phyloP scores from a whole-genome alignment of 2,888 invertebrate genomes.

The Geophilus truncorum region DNA sequence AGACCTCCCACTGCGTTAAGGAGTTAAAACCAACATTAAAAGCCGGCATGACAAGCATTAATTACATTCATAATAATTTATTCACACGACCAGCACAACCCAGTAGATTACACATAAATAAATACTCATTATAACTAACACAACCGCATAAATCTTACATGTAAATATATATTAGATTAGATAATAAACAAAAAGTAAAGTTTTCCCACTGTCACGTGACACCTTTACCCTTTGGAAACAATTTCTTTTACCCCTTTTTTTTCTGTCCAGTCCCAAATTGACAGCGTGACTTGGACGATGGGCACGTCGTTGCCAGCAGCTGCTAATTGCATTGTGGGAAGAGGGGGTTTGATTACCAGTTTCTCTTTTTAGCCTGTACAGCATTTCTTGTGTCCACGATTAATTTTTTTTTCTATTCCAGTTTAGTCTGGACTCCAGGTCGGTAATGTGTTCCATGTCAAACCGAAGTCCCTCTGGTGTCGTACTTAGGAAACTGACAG shows the following conservation, averaged over 20 bases:
- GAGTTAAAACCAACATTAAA: too few species aligned
- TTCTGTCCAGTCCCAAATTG: neutral
- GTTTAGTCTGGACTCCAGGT: neutral
- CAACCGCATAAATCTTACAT: too few species aligned
- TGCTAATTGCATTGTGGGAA: neutral
- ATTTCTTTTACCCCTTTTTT: neutral
- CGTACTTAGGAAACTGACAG: neutral
- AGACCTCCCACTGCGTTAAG: too few species aligned
- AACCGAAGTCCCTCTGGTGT: neutral
- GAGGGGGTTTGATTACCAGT: neutral
- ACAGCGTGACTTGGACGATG: slow-evolving; percentile 1
- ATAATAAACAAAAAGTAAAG: too few species aligned
- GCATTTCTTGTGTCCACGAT: neutral
- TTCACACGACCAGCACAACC: too few species aligned
- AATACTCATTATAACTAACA: too few species aligned
- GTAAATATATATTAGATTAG: too few species aligned
- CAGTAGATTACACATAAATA: too few species aligned
- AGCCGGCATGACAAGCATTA: too few species aligned
- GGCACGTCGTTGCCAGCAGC: neutral
- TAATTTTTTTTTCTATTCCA: neutral
- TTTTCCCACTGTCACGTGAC: neutral
- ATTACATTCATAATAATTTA: too few species aligned
- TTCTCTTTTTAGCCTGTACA: neutral
- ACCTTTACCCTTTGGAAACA: neutral
- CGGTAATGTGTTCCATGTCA: neutral